Evolutionary conservation across 2,797 vertebrate genomes (phyloP).

Genomic region (Rhodeus uyekii): DNA sequence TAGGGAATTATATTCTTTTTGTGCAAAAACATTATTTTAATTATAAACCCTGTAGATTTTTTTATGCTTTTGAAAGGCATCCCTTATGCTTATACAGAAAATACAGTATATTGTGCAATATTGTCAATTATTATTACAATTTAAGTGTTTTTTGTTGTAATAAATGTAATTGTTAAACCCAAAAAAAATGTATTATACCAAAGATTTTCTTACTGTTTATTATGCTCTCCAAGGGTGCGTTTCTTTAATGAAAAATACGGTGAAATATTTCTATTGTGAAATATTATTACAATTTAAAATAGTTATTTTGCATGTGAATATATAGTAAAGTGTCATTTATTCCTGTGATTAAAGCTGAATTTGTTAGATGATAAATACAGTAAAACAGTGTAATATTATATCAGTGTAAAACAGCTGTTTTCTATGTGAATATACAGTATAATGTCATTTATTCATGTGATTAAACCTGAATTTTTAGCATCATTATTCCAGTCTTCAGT

Average conservation of each 20-base stretch:
- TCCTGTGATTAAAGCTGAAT: too few species aligned
- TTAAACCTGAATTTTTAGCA: not conserved
- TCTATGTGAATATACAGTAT: not conserved
- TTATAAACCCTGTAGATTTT: not conserved
- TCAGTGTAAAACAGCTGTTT: not conserved
- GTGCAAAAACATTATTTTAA: not conserved
- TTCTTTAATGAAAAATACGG: not conserved
- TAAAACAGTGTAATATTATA: not conserved
- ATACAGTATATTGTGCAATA: not conserved
- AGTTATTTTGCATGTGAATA: too few species aligned
- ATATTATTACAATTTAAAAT: too few species aligned
- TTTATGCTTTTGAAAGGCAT: not conserved
- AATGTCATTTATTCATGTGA: not conserved
- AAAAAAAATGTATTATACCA: not conserved
- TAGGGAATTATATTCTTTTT: not conserved
- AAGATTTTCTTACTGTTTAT: not conserved
- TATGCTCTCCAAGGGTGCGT: not conserved
- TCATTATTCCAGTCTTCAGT: not conserved
- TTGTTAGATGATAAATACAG: too few species aligned
- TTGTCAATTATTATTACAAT: not conserved
- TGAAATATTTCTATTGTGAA: too few species aligned
- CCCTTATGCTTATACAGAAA: not conserved
- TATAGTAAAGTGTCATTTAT: too few species aligned
- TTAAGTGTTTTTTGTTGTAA: not conserved
- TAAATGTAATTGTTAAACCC: not conserved